Evolutionary conservation across 2,797 vertebrate genomes (phyloP), one percentile per base, ranked within the genome.

Genomic region (Alfaro cultratus): DNA sequence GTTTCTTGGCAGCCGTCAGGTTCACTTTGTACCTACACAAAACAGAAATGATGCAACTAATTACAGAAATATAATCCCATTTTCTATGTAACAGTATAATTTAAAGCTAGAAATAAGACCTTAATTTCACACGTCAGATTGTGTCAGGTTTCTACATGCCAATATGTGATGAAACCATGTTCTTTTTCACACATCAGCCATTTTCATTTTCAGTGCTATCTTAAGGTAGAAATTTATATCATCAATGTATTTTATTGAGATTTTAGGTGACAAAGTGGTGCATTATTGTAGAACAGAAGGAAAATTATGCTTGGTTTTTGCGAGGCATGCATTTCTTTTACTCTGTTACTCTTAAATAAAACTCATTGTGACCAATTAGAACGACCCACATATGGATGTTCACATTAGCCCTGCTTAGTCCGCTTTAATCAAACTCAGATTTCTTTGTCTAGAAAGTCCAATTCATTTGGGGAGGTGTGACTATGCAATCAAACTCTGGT

Each of bases 1-100:
- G 97, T 89, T 89, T 94, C 95, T 99, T 99, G 76, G 97, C 97
- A 82, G 97, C 95, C 64, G 91, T 90, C 92, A 99, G 89, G 91
- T 98, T 99, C 83, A 94, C 86, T 88, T 96, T 96, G 95, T 98
- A 99, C 84, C 98, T 99, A 85, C 29, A 8, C 0, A 79, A 41
- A 23, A 16, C 62, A 57, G 68, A 74, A 64, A 77, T 23, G 21
- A 51, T 51, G 49, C 18, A 51, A 51, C 49, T 23, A 51, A 23
- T 51, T 51, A 16, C 51, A 57, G 68, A 72, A 70, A 77, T 85
- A 87, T 0, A 1, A 21, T 81, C 70, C 55, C 81, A 72, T 83
- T 83, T 84, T 53, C 74, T 77, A 82, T 74, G 71, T 82, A 62
- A 72, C 82, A 86, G 76, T 82, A 83, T 78, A 80, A 82, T 49